Conservation (phyloP, 2,888 invertebrate species). For the Phortica magna region DNA sequence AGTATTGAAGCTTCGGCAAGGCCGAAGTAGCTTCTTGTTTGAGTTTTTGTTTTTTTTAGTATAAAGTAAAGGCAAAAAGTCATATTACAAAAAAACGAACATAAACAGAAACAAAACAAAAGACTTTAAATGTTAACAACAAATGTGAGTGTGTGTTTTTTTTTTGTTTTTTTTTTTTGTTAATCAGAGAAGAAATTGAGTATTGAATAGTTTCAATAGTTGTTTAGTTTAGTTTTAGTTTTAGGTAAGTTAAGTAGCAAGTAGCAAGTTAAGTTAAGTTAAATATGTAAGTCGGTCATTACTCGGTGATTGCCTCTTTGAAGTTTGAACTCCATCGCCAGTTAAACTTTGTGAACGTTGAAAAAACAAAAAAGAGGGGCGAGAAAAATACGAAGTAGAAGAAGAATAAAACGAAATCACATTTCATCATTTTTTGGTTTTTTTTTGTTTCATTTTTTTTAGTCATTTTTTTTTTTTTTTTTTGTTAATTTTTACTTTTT, state of each 20-base stretch:
- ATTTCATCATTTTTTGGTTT: conserved; percentile 49
- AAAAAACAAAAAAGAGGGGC: conserved; percentile 65
- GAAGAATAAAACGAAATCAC: conserved; percentile 67
- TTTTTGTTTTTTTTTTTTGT: conserved; percentile 47
- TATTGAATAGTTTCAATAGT: conserved; percentile 43
- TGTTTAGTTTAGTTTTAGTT: conserved; percentile 22
- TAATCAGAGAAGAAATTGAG: conserved; percentile 46
- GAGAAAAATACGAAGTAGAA: conserved; percentile 49
- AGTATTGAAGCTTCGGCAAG: no score
- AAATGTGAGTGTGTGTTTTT: conserved; percentile 40
- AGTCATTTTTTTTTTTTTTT: conserved; percentile 21
- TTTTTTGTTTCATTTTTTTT: background rate
- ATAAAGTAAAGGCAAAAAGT: background rate
- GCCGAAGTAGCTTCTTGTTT: no score
- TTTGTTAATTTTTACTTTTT: conserved; percentile 7
- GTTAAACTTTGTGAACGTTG: conserved; percentile 83
- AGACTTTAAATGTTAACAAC: conserved; percentile 17
- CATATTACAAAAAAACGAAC: conserved; percentile 30
- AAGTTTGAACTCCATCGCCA: conserved; percentile 98
- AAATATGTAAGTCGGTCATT: conserved; percentile 66
- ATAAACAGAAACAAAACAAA: no score
- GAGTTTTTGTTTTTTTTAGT: background rate
- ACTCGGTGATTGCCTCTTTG: conserved; percentile 94
- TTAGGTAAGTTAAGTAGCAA: conserved; percentile 29
- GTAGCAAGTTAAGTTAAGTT: conserved; percentile 28